Percentiles rank a stretch among this genome's conserved stretches.
Conservation (phyloP, 1,140 invertebrate species). For the Semibalanus balanoides region DNA sequence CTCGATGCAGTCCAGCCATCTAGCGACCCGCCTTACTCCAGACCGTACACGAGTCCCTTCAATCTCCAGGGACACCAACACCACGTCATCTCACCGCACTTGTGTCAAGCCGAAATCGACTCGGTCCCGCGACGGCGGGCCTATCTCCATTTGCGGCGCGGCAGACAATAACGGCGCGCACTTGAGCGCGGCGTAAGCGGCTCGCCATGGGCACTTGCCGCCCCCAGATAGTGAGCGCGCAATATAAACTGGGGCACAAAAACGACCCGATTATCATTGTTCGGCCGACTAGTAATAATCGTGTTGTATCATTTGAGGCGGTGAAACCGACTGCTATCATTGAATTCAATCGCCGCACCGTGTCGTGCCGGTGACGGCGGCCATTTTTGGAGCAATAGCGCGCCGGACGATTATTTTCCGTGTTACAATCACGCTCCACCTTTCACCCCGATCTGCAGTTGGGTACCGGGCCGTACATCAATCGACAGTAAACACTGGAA, state of each 20-base stretch:
- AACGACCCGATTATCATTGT: neutral
- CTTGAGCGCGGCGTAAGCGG: neutral
- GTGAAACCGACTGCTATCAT: neutral
- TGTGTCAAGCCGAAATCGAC: too few relatives aligned
- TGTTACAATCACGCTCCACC: neutral
- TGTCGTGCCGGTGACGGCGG: neutral
- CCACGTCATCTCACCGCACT: too few relatives aligned
- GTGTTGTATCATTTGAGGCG: neutral
- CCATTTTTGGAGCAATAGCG: neutral
- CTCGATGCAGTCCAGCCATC: too few relatives aligned
- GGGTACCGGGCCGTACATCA: too few relatives aligned
- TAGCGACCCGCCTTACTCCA: too few relatives aligned
- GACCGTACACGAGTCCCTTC: too few relatives aligned
- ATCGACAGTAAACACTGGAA: neutral
- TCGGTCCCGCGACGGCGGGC: too few relatives aligned
- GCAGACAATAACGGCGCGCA: neutral
- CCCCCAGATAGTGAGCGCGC: neutral
- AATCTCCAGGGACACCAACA: too few relatives aligned
- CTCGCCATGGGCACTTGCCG: neutral
- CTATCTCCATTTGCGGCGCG: neutral
- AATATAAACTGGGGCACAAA: neutral
- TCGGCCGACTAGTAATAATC: neutral
- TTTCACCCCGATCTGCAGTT: neutral
- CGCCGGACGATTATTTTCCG: neutral
- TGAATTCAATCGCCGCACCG: neutral